Evolutionary conservation across 2,888 invertebrate genomes (phyloP), one percentile per base, ranked within the genome.

Genomic region (Drosophila dives): DNA sequence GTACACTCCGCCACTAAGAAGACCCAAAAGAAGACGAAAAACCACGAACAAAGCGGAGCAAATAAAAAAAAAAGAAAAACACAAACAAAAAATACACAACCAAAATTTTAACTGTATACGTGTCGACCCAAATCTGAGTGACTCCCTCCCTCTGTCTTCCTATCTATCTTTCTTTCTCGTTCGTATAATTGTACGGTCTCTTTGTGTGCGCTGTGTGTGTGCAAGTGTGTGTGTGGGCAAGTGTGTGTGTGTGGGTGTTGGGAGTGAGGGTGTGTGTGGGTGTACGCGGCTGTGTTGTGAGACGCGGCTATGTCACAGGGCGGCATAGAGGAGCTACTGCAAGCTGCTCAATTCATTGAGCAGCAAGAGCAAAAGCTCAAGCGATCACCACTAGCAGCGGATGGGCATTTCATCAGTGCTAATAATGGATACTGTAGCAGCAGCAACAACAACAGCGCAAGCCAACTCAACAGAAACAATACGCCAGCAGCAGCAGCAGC

Each of bases 281-380:
- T 33, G 80, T 61, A 69, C 29, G 73, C 42, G 75, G 38, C 63
- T 54, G 79, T 56, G 75, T 55, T 45, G 75, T 40, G 69, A 70
- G 65, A 51, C 48, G 80, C 83, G 81, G 91, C 87, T 90, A 92
- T 92, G 92, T 87, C 89, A 81, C 79, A 75, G 70, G 68, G 48
- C 66, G 72, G 76, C 85, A 84, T 93, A 75, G 87, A 86, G 69
- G 76, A 86, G 79, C 91, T 93, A 75, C 77, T 92, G 58, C 76
- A 90, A 84, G 93, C 93, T 88, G 93, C 93, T 89, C 78, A 90
- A 61, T 92, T 65, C 78, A 61, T 93, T 86, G 93, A 92, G 88
- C 88, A 91, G 89, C 91, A 91, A 77, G 92, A 92, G 80, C 55
- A 29, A 55, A 80, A 90, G 81, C 68, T 74, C 42, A 72, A 89